Percentiles rank a stretch among this genome's conserved stretches.
Evolutionary conservation across 2,888 invertebrate species (phyloP).

Genomic region (Agonopterix alstromeriana): DNA sequence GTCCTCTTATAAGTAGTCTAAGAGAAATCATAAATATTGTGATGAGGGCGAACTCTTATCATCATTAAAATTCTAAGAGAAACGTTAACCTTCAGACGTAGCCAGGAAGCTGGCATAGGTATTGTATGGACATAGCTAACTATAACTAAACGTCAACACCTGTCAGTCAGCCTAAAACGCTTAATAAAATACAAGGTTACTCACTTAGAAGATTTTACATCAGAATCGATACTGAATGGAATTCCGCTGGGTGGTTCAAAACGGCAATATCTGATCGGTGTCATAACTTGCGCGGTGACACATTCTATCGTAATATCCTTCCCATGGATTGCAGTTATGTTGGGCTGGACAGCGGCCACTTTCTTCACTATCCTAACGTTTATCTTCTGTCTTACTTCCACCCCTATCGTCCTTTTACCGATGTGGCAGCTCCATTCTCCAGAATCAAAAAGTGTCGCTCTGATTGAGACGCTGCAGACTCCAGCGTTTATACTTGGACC

Average conservation of each 20-base stretch:
- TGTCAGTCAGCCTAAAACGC: too few species aligned
- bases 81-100: too few species aligned
- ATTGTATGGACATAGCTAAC: too few species aligned
- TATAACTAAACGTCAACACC: too few species aligned
- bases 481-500: slow-evolving; percentile 47
- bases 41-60: too few species aligned
- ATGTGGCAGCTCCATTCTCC: slow-evolving; percentile 71
- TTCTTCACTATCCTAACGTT: slow-evolving; percentile 46
- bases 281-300: slow-evolving; percentile 42
- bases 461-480: slow-evolving; percentile 48
- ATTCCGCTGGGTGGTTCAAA: slow-evolving; percentile 62
- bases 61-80: too few species aligned
- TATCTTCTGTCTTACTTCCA: slow-evolving; percentile 46
- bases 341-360: slow-evolving; percentile 47
- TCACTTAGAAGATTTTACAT: slow-evolving; percentile 47
- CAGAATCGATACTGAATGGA: slow-evolving; percentile 62
- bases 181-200: slow-evolving; percentile 12
- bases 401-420: slow-evolving; percentile 38
- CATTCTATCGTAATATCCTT: slow-evolving; percentile 53
- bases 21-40: too few species aligned
- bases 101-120: too few species aligned
- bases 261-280: slow-evolving; percentile 63
- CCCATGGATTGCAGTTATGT: slow-evolving; percentile 38
- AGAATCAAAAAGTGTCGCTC: slow-evolving; percentile 35
- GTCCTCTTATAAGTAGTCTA: too few species aligned